phyloP scores from a whole-genome alignment of 2,888 invertebrate species.

The Microctonus brassicae region DNA sequence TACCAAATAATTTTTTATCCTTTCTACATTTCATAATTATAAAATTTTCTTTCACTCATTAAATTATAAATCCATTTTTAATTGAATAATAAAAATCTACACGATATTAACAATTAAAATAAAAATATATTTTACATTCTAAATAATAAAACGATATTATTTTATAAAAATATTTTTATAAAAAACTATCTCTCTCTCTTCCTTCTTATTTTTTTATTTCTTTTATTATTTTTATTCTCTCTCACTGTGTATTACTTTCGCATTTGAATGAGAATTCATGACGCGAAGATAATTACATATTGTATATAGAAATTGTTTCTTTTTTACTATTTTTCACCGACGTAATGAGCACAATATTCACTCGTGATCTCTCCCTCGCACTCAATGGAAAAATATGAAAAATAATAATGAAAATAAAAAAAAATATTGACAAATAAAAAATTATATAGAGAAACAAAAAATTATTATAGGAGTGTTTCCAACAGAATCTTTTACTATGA shows the following conservation, averaged over 20 bases:
- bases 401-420: background rate
- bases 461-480: constrained; percentile 21
- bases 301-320: constrained; percentile 39
- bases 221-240: background rate
- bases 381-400: background rate
- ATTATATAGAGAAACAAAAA: constrained; percentile 18
- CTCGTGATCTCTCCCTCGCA: constrained; percentile 18
- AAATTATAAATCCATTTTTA: background rate
- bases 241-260: constrained; percentile 20
- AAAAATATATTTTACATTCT: background rate
- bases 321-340: constrained; percentile 15
- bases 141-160: background rate
- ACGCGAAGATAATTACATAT: constrained; percentile 45
- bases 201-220: background rate
- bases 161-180: no score
- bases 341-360: no score
- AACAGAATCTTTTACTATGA: background rate
- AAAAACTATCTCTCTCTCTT: background rate
- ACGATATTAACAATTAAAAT: background rate
- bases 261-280: constrained; percentile 44
- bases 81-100: no score
- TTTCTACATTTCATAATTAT: background rate
- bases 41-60: background rate
- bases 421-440: background rate
- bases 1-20: no score